Base-by-base conservation (phyloP, 2,113 vertebrate genomes). In the Anser brachyrhynchus region DNA sequence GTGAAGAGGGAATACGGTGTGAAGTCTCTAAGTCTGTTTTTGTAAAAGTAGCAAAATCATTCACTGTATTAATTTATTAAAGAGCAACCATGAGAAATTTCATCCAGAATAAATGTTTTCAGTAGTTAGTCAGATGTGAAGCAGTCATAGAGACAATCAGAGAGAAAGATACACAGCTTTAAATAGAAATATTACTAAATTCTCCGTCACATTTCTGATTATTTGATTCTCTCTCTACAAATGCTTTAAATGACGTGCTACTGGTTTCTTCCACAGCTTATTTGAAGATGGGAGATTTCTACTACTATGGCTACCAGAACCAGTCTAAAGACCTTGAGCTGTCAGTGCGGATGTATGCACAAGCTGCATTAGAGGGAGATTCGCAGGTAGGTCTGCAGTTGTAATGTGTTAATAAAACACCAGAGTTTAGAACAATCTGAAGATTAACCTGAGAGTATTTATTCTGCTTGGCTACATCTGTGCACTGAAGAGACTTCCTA, bases 271-370 rank as follows among this genome's bases (percentile, higher is more conserved):
- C 80, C 80, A 58, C 95, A 99, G 99, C 98, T 35, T 98, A 99
- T 94, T 96, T 99, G 97, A 99, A 98, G 97, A 99, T 99, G 98
- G 99, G 99, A 4, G 99, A 99, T 95, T 98, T 98, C 95, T 99
- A 99, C 96, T 98, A 98, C 84, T 98, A 98, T 7, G 98, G 98
- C 57, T 97, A 97, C 92, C 96, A 97, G 87, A 97, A 97, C 84
- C 97, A 97, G 49, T 96, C 97, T 13, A 97, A 95, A 96, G 97
- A 98, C 66, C 93, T 98, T 6, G 97, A 97, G 86, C 76, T 96
- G 89, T 98, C 99, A 6, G 79, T 98, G 95, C 94, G 95, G 73
- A 98, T 99, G 98, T 99, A 99, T 0, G 98, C 98, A 76, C 98
- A 98, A 91, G 99, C 99, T 16, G 99, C 99, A 0, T 55, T 98